phyloP scores from a whole-genome alignment of 1,140 invertebrate species.

The Reticulitermes speratus region DNA sequence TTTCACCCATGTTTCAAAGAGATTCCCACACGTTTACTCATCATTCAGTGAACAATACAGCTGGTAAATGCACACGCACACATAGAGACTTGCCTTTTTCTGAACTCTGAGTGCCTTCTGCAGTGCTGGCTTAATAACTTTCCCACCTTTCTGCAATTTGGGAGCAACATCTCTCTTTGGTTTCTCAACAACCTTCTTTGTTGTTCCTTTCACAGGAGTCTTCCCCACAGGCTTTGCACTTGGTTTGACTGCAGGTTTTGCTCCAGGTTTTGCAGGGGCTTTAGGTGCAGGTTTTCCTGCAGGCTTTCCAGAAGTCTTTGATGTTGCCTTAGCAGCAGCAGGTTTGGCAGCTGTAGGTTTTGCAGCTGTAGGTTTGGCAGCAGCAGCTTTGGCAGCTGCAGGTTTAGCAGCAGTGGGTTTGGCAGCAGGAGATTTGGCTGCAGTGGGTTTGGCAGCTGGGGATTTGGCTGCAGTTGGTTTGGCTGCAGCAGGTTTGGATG shows the following conservation, averaged over 20 bases:
- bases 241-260: conserved; percentile 53
- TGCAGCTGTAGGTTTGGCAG: conserved; percentile 53
- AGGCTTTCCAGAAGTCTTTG: conserved; percentile 52
- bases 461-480: conserved; percentile 46
- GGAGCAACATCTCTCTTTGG: conserved; percentile 40
- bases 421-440: conserved; percentile 46
- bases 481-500: conserved; percentile 53
- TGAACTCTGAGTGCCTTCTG: conserved; percentile 68
- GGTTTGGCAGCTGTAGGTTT: conserved; percentile 52
- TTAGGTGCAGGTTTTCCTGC: conserved; percentile 49
- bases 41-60: conserved; percentile 40
- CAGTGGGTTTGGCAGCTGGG: conserved; percentile 53
- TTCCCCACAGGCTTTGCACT: conserved; percentile 51
- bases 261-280: conserved; percentile 56
- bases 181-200: conserved; percentile 38
- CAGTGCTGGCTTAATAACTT: conserved; percentile 38
- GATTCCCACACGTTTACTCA: conserved; percentile 57
- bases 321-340: conserved; percentile 54
- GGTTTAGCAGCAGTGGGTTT: conserved; percentile 42
- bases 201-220: conserved; percentile 49
- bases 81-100: conserved; percentile 65
- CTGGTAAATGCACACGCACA: background rate
- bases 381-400: conserved; percentile 49
- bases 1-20: conserved; percentile 52
- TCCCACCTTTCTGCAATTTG: conserved; percentile 43